Evolutionary conservation across 2,113 vertebrate species (phyloP).

Genomic region (Muntiacus reevesi): DNA sequence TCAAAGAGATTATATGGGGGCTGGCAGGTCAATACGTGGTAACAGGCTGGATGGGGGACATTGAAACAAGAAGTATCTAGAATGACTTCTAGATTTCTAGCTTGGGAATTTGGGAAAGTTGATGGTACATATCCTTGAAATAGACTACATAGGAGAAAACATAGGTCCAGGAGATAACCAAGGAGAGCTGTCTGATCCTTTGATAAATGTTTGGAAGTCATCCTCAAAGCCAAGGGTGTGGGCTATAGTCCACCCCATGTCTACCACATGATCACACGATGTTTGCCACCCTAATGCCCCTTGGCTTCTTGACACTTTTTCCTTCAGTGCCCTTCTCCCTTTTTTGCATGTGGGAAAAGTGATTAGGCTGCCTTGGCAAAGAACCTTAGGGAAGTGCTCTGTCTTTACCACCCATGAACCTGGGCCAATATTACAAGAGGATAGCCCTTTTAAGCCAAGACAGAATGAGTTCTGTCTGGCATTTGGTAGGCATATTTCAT

Average conservation of each 20-base stretch:
- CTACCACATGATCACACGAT: background rate
- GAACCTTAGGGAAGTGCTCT: background rate
- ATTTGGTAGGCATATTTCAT: background rate
- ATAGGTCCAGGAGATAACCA: background rate
- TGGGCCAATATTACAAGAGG: background rate
- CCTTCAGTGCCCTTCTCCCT: background rate
- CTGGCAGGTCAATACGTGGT: background rate
- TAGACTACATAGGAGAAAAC: slow-evolving; percentile 5
- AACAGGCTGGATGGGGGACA: background rate
- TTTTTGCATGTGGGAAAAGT: background rate
- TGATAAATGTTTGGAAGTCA: background rate
- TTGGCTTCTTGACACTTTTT: background rate
- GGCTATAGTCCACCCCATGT: background rate
- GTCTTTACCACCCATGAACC: background rate
- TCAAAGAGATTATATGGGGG: background rate
- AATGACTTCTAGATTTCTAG: background rate
- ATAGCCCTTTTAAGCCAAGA: background rate
- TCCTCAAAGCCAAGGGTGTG: background rate
- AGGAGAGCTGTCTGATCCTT: background rate
- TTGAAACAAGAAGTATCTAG: background rate
- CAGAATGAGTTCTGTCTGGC: background rate
- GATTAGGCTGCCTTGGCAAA: background rate
- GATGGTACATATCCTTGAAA: background rate
- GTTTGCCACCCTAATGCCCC: background rate
- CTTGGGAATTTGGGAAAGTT: background rate